A percentile compares a stretch with the other conserved stretches of the same genome.
Evolutionary conservation across 2,888 invertebrate species (phyloP).

Genomic region (Agrochola litura): DNA sequence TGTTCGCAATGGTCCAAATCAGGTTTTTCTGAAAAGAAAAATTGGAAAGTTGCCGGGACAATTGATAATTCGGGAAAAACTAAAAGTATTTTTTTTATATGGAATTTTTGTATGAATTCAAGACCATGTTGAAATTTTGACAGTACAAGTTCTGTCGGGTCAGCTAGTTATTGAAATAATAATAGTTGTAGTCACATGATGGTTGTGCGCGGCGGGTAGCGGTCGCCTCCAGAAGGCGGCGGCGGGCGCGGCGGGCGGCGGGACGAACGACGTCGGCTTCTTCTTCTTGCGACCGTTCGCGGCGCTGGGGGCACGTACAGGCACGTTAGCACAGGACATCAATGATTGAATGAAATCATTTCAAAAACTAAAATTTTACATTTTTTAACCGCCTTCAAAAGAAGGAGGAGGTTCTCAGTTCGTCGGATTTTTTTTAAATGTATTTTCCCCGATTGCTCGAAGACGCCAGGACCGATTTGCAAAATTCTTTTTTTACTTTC

Average conservation of each 20-base stretch:
- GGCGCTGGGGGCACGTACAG: slow-evolving; percentile 66
- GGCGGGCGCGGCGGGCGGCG: slow-evolving; percentile 93
- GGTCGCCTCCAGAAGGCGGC: slow-evolving; percentile 95
- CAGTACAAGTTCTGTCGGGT: background rate
- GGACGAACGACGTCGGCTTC: slow-evolving; percentile 97
- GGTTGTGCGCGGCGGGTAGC: slow-evolving; percentile 90
- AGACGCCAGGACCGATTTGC: too few relatives aligned
- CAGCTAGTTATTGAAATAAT: background rate
- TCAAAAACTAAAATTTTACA: too few relatives aligned
- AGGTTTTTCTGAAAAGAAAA: background rate
- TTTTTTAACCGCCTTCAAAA: too few relatives aligned
- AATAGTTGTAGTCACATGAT: slow-evolving; percentile 69
- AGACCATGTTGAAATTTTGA: background rate
- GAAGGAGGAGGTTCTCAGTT: too few relatives aligned
- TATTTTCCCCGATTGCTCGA: too few relatives aligned
- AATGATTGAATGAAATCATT: too few relatives aligned
- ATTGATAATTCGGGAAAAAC: background rate
- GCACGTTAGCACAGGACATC: background rate
- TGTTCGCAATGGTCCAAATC: background rate
- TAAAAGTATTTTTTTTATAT: background rate
- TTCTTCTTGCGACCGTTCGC: slow-evolving; percentile 95
- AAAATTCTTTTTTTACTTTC: too few relatives aligned
- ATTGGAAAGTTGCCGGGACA: background rate
- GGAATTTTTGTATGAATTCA: background rate
- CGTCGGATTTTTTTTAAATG: too few relatives aligned